Base-by-base conservation (phyloP, 2,797 vertebrate genomes). In the Euthynnus affinis region DNA sequence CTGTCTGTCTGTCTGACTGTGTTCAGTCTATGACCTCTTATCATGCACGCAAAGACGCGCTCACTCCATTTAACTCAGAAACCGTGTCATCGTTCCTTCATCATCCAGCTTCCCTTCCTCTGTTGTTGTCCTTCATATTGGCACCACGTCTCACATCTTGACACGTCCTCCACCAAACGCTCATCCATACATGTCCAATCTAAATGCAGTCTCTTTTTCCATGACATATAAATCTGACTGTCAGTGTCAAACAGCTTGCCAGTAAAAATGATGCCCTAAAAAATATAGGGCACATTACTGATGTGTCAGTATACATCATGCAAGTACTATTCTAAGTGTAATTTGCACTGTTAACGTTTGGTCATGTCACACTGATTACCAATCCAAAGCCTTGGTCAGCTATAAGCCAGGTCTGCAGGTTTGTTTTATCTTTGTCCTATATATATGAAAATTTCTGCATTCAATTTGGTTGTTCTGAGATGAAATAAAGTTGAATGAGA, bases 181-280 rank as follows among this genome's bases (percentile, higher is more conserved):
- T 71, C 61, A 15, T 64, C 46, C 15, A 49, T 61, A 48, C 34
- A 42, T 48, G 57, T 82, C 72, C 65, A 25, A 68, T 90, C 87
- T 88, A 91, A 92, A 89, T 86, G 67, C 66, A 79, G 88, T 79
- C 63, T 59, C 18, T 61, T 69, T 88, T 87, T 86, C 87, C 71
- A 81, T 66, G 73, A n/a, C 46, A 46, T 3, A 70, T 3, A 70
- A 70, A 83, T 83, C 71, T 79, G 68, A 23, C 27, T 27, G 44
- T 70, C 52, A 10, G n/a, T n/a, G 67, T 65, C 58, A 70, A 27
- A 59, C 20, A 59, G 71, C 71, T 71, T 27, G 22, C 73, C 67
- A 64, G 25, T 10, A 29, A 55, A 62, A 8, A 59, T 32, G 68
- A 78, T 70, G 32, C 6, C 34, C 64, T 22, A 25, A 15, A 55